Conservation (phyloP, 2,888 invertebrate genomes). For the Plagodis dolabraria region DNA sequence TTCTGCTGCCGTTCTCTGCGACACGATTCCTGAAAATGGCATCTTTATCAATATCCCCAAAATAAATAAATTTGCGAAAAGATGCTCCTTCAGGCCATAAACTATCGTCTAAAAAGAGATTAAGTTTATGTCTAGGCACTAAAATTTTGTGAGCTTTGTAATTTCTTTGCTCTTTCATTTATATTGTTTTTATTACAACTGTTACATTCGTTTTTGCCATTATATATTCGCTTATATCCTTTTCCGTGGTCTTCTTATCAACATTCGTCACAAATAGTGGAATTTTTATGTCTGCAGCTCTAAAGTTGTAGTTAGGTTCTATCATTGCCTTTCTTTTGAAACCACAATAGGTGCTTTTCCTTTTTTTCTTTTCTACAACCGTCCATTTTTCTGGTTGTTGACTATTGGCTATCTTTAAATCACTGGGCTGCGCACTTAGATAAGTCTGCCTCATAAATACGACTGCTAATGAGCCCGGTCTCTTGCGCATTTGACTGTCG, state of each 20-base stretch:
- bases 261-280: not conserved
- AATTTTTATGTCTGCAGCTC: slow-evolving; percentile 1
- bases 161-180: not conserved
- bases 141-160: slow-evolving; percentile 3
- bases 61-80: not conserved
- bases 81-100: slow-evolving; percentile 1
- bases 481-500: not conserved
- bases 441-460: not conserved
- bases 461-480: not conserved
- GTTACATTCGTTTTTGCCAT: not conserved
- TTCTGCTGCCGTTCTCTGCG: too few relatives aligned
- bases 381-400: not conserved
- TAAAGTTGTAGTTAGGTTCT: not conserved
- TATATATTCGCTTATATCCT: not conserved
- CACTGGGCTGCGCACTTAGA: not conserved
- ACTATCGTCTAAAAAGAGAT: slow-evolving; percentile 1
- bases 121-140: not conserved
- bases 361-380: not conserved
- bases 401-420: not conserved
- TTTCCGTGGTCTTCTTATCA: not conserved
- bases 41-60: not conserved
- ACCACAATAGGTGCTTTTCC: not conserved
- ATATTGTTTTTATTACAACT: not conserved
- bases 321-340: not conserved
- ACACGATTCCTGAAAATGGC: too few relatives aligned